Evolutionary conservation across 2,797 vertebrate genomes (phyloP).

Genomic region (Microctenopoma steveboyesi): DNA sequence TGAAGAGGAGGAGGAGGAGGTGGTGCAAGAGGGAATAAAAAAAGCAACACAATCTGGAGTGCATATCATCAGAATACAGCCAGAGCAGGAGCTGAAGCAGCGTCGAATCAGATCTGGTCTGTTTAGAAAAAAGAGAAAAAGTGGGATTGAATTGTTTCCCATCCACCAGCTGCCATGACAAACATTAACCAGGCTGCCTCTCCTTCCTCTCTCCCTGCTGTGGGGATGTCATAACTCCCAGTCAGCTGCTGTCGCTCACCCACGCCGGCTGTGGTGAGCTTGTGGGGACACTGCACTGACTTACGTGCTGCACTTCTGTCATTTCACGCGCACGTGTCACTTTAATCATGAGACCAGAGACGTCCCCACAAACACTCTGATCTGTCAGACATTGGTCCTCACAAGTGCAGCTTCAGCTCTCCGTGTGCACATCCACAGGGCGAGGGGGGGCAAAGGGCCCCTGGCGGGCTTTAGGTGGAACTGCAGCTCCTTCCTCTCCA

Average conservation of each 20-base stretch:
- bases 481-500: conserved; percentile 14
- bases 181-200: conserved; percentile 69
- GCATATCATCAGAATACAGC: conserved; percentile 30
- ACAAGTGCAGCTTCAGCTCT: background rate
- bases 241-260: conserved; percentile 48
- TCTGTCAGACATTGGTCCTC: background rate
- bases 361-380: background rate
- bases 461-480: conserved; percentile 35
- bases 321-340: background rate
- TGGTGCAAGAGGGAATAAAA: conserved; percentile 25
- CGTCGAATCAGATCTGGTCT: conserved; percentile 14
- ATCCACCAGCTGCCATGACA: conserved; percentile 66
- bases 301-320: background rate
- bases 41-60: conserved; percentile 38
- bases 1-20: background rate
- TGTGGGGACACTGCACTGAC: conserved; percentile 7
- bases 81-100: conserved; percentile 10
- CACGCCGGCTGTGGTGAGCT: background rate
- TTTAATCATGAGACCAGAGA: background rate
- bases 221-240: conserved; percentile 41
- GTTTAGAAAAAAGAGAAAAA: conserved; percentile 63
- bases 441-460: conserved; percentile 28
- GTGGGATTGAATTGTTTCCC: conserved; percentile 60
- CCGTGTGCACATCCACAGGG: background rate
- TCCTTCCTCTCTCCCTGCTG: conserved; percentile 31